phyloP scores from a whole-genome alignment of 2,797 vertebrate genomes.

The Crenichthys baileyi region DNA sequence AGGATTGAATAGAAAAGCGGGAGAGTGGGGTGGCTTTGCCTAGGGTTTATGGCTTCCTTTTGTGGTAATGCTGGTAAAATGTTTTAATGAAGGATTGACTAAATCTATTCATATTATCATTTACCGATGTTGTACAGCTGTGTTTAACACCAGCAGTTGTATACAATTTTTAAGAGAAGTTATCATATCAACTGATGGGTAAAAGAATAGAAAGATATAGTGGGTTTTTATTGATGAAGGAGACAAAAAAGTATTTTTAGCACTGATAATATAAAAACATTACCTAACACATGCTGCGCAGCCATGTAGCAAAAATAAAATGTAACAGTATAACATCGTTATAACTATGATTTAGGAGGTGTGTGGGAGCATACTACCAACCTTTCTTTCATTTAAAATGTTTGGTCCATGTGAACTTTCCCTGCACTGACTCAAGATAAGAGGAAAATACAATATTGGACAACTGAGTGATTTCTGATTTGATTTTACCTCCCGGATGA shows the following conservation, averaged over 20 bases:
- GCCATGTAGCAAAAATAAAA: neutral
- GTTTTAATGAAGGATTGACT: neutral
- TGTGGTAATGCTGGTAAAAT: neutral
- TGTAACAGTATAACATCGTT: neutral
- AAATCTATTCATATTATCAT: neutral
- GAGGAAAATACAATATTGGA: constrained; percentile 59
- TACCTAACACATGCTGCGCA: neutral
- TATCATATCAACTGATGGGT: neutral
- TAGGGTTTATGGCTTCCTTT: neutral
- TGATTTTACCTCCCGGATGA: constrained; percentile 67
- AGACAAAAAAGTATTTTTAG: neutral
- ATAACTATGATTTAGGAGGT: neutral
- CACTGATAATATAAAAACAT: neutral
- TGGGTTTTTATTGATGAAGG: neutral
- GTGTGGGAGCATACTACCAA: neutral
- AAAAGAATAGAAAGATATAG: neutral
- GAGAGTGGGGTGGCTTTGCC: neutral
- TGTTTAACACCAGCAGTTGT: neutral
- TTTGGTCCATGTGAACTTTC: constrained; percentile 36
- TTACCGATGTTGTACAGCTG: neutral
- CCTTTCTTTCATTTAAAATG: constrained; percentile 16
- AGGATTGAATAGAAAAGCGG: neutral
- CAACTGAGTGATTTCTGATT: constrained; percentile 68
- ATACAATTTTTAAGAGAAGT: neutral
- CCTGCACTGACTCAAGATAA: constrained; percentile 51